A percentile compares a stretch with the other conserved stretches of the same genome.
These are phyloP conservation scores for Rhabdophis nuchalis DNA, from an alignment of 2,797 vertebrate species.

Conservation along the genomic window DNA sequence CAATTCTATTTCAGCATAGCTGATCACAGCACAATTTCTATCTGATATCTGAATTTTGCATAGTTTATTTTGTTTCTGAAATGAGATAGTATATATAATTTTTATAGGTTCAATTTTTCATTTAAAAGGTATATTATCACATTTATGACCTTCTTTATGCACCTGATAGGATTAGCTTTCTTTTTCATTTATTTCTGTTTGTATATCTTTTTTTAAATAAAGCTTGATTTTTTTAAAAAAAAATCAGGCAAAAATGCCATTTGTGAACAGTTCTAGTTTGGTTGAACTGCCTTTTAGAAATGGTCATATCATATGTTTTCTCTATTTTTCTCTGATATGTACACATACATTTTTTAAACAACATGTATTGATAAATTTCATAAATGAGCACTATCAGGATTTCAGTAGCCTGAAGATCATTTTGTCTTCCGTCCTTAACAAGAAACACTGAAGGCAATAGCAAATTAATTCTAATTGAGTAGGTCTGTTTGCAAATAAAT, in stretches of 20 bases:
- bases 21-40: not conserved
- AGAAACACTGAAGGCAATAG: not conserved
- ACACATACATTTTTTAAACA: not conserved
- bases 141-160: not conserved
- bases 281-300: not conserved
- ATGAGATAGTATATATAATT: not conserved
- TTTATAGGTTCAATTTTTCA: not conserved
- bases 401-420: not conserved
- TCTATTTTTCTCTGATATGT: not conserved
- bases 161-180: not conserved
- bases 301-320: not conserved
- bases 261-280: not conserved
- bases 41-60: not conserved
- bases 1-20: not conserved
- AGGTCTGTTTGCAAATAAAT: not conserved
- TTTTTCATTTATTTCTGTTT: not conserved
- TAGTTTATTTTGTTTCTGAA: not conserved
- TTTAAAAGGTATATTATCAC: not conserved
- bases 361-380: not conserved
- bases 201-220: not conserved
- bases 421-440: slow-evolving; percentile 7
- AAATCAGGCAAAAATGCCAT: not conserved
- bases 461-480: not conserved
- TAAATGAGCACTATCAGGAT: not conserved
- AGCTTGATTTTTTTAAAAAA: not conserved